Evolutionary conservation across 2,888 invertebrate species (phyloP), one percentile per base, ranked within the genome.

Genomic region (Morpho deidamia): DNA sequence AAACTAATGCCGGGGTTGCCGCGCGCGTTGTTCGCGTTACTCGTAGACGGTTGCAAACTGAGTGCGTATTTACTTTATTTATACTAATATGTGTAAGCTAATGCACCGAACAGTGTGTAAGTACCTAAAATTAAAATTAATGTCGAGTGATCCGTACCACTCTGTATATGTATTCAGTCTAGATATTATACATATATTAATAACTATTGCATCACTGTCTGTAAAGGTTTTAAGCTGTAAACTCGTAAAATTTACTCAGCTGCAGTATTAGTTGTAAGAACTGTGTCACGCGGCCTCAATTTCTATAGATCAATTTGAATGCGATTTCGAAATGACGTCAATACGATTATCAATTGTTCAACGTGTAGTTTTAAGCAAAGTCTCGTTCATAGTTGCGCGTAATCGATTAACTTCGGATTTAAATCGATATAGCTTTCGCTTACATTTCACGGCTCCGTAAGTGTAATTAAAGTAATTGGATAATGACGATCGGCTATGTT

Each of bases 231-330:
- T 42, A 33, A n/a, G n/a, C 50, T 38, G 37, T 35, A 40, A 50
- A 56, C 35, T 60, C 40, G 37, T n/a, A 23, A 47, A 54, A 55
- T 61, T 61, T 65, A 55, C 47, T 50, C 59, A 58, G 59, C 55
- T 55, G 57, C 33, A 43, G n/a, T 11, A 12, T 11, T 14, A 39
- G 32, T 44, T 44, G 34, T 41, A 51, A 48, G 41, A 59, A 65
- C 55, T 59, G 58, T 65, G 62, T 65, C 63, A 63, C 53, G 46
- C 40, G 54, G 61, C 45, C 51, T 48, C 23, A 43, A 58, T 56
- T 61, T 58, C 56, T 58, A 61, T 60, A 51, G 55, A 58, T 56
- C 56, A 55, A 62, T 64, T 61, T 57, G 54, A 51, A 44, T 33
- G 41, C 51, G 44, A 55, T 61, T 56, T 53, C 55, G 55, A 34